phyloP scores from a whole-genome alignment of 1,140 invertebrate species.

The Lucilia cuprina region DNA sequence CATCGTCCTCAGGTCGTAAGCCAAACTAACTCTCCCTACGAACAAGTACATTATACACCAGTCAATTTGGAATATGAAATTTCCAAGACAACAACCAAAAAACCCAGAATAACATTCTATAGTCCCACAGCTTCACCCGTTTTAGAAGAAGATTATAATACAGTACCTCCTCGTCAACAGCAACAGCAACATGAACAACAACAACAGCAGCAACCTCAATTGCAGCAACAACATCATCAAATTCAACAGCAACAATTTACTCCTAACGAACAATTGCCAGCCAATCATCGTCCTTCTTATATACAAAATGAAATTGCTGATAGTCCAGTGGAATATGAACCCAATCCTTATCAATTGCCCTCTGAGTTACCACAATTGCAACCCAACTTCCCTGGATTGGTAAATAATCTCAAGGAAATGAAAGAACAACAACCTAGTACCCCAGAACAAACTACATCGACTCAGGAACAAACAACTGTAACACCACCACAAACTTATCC shows the following conservation, averaged over 20 bases:
- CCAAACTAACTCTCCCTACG: conserved; percentile 52
- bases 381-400: conserved; percentile 67
- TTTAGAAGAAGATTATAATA: conserved; percentile 51
- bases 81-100: conserved; percentile 45
- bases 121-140: conserved; percentile 46
- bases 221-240: background rate
- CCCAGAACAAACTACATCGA: conserved; percentile 39
- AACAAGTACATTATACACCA: conserved; percentile 55
- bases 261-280: conserved; percentile 40
- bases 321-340: conserved; percentile 55
- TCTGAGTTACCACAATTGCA: conserved; percentile 65
- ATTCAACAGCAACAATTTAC: conserved; percentile 38
- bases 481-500: conserved; percentile 46
- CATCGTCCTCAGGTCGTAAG: conserved; percentile 48
- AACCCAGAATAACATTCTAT: conserved; percentile 52
- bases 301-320: conserved; percentile 55
- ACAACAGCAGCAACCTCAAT: conserved; percentile 14
- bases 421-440: conserved; percentile 41
- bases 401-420: conserved; percentile 69
- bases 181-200: no score
- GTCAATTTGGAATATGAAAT: conserved; percentile 45
- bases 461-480: conserved; percentile 46
- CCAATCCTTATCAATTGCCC: conserved; percentile 59
- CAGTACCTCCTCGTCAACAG: conserved; percentile 31
- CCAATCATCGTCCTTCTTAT: conserved; percentile 53